phyloP scores from a whole-genome alignment of 1,140 invertebrate genomes.

The Temnothorax longispinosus region DNA sequence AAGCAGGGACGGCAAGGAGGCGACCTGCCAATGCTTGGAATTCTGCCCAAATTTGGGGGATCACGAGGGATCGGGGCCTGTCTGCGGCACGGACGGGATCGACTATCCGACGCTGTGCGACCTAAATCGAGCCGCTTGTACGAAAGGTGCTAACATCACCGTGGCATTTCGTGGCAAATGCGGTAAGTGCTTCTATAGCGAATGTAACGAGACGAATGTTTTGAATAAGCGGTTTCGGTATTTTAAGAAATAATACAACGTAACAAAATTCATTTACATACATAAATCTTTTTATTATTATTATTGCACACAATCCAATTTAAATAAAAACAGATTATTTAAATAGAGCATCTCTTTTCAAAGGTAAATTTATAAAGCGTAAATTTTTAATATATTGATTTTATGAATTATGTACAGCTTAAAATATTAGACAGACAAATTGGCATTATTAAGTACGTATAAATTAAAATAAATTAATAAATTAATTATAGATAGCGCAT shows the following conservation, averaged over 20 bases:
- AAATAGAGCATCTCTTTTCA: no score
- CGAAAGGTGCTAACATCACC: conserved; percentile 90
- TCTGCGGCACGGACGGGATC: conserved; percentile 91
- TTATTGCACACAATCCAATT: neutral
- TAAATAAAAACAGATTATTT: neutral
- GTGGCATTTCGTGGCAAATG: conserved; percentile 95
- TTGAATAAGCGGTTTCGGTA: neutral
- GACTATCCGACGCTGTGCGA: conserved; percentile 94
- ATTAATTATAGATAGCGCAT: neutral
- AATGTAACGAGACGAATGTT: neutral
- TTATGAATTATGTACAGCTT: neutral
- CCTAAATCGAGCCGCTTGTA: conserved; percentile 92
- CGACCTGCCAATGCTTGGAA: conserved; percentile 91
- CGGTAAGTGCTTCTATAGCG: conserved; percentile 89
- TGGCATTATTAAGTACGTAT: neutral
- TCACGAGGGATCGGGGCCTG: conserved; percentile 90
- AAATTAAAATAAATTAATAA: conserved; percentile 6
- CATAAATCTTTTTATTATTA: neutral
- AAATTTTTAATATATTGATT: neutral
- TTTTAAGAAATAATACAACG: neutral
- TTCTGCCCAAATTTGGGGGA: conserved; percentile 93
- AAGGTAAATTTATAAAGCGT: neutral
- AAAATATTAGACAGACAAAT: neutral
- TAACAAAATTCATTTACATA: neutral
- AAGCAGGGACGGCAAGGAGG: conserved; percentile 90